Evolutionary conservation across 2,797 vertebrate species (phyloP), one percentile per base, ranked within the genome.

Genomic region (Botia kubotai): DNA sequence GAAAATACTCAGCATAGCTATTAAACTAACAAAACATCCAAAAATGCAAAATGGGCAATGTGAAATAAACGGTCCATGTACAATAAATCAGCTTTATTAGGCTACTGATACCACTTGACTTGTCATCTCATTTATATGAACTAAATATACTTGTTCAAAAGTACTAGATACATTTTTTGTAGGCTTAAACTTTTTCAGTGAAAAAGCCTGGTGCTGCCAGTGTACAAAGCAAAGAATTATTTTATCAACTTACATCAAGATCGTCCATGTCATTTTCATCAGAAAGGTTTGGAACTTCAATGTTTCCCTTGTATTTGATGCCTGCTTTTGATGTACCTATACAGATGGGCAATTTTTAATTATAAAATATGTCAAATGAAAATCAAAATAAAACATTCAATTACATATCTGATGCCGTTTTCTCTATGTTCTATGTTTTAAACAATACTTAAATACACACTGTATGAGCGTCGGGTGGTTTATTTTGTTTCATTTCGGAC

Each of bases 211-310:
- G 26, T 53, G 10, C 55, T 21, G 43, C 19, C 33, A 57, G 2
- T 43, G 12, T 26, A 39, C 14, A 71, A 4, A 29, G 33, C 33
- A 16, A 0, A 8, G n/a, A 65, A 46, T 63, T 0, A 23, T 26
- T 11, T 16, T 3, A 33, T 33, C n/a, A 21, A 85, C 92, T 92
- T 89, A 98, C 97, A 87, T 98, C 96, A 7, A 98, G 93, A 90
- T 98, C 96, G 7, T 96, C 95, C 0, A 95, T 85, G 16, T 95
- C 94, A n/a, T 98, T 98, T 91, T 98, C 96, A 81, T 98, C 97
- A 0, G 97, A 98, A 50, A 98, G 93, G 84, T 98, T 98, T 43
- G 93, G 91, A 86, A 98, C 95, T 2, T 97, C 95, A 73, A 98
- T 90, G 0, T 93, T 93, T 29, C 97, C 97, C 91, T 96, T 95